Evolutionary conservation across 23 tunicate genomes (phyloP).

Genomic region (Diplosoma virens): DNA sequence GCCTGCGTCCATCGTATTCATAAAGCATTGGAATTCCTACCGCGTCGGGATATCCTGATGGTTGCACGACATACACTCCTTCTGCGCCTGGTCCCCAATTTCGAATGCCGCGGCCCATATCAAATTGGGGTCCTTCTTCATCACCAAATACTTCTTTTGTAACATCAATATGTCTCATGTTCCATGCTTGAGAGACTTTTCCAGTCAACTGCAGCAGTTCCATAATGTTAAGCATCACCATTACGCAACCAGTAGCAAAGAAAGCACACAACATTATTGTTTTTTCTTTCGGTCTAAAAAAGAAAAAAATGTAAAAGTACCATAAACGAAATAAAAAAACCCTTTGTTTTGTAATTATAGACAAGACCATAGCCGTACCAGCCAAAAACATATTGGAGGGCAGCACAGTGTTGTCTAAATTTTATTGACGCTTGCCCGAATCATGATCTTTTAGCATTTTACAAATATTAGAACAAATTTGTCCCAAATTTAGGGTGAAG

Average conservation of each 20-base stretch:
- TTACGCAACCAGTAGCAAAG: slow-evolving; percentile 75
- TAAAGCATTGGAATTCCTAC: slow-evolving; percentile 69
- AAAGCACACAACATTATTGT: slow-evolving; percentile 72
- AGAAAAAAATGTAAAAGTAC: too few relatives aligned
- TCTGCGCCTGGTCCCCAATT: slow-evolving; percentile 64
- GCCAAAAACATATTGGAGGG: too few relatives aligned
- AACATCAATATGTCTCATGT: slow-evolving; percentile 44
- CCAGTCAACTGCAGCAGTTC: slow-evolving; percentile 56
- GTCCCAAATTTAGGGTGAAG: too few relatives aligned
- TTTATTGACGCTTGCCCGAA: too few relatives aligned
- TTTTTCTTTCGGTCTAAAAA: slow-evolving; percentile 81
- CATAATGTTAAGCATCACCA: slow-evolving; percentile 64
- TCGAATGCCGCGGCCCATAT: slow-evolving; percentile 26
- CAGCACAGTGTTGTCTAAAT: too few relatives aligned
- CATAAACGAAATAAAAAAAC: too few relatives aligned
- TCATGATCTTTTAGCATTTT: too few relatives aligned
- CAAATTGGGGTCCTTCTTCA: slow-evolving; percentile 66
- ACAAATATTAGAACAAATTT: too few relatives aligned
- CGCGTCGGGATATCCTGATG: slow-evolving; percentile 77
- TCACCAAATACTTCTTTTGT: slow-evolving; percentile 76
- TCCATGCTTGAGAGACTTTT: slow-evolving; percentile 77
- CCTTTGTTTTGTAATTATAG: too few relatives aligned
- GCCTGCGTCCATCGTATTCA: neutral
- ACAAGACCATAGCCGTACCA: too few relatives aligned
- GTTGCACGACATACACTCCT: slow-evolving; percentile 36